Base-by-base conservation (phyloP, 2,797 vertebrate genomes). In the Intellagama lesueurii region DNA sequence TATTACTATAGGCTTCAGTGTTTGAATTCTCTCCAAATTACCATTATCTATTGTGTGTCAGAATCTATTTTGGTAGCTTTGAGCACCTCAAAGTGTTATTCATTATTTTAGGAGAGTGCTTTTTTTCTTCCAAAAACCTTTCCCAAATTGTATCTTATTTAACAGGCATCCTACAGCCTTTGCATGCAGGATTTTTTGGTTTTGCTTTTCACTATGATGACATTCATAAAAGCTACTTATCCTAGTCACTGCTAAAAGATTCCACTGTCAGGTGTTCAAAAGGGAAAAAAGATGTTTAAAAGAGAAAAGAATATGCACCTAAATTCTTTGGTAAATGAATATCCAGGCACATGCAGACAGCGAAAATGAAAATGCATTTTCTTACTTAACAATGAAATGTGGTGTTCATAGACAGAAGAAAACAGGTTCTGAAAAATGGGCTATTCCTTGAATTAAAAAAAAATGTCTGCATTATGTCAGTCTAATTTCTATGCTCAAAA, bases 31-130 rank as follows among this genome's bases (percentile, higher is more conserved):
- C 19, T 66, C 30, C 80, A 76, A 76, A 88, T 52, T 17, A 17
- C 72, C 56, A 68, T 76, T 76, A 83, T 83, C 80, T 68, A 77
- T 88, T 88, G 80, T 88, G 40, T 77, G 56, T 83, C 70, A 88
- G 56, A 83, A 82, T 88, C 80, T 83, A 76, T 88, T 88, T 68
- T 47, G 69, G 22, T 88, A 8, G 40, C 30, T 76, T 32, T 66
- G 56, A 52, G 72, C 30, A 88, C 32, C 40, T 66, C 70, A 76
- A 68, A 88, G 56, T 64, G 28, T 83, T 88, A 49, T 83, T 88
- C 69, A 82, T 83, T 75, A 76, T 47, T 83, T 76, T 47, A 82
- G 52, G 64, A 26, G 56, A 32, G 40, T 75, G 2, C 14, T 83
- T 56, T 60, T 87, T 75, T 64, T 56, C 1, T 64, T 24, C 44